Base-by-base conservation (phyloP, 2,888 invertebrate species). In the Drosophila yooni region DNA sequence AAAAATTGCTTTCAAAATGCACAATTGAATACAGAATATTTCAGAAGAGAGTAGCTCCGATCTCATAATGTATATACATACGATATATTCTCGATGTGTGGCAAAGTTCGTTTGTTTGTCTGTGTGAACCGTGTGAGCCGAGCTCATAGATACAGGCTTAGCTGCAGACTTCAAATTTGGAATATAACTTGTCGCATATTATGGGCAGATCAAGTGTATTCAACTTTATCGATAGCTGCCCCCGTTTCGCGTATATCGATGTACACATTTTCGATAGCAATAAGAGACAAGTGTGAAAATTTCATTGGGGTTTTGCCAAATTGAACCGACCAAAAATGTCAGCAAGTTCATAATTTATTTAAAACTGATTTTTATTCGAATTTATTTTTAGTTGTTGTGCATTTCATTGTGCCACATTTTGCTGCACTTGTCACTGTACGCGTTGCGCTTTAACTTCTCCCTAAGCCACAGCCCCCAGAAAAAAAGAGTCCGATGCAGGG, bases 371-470 rank as follows among this genome's bases (percentile, higher is more conserved):
- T 40, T n/a, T 40, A 40, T 29, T 31, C 11, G 33, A 33, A 33
- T 33, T 43, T 43, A 11, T 21, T 21, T 43, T 11, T 21, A 43
- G 11, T 43, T 46, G 46, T 7, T 7, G 13, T 52, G n/a, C 13
- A 25, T 31, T 33, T 21, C 27, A 51, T 6, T 40, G 46, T 36
- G 52, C 18, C n/a, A 2, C 40, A 40, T 36, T 29, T 27, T 25
- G 36, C 29, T 59, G 36, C 64, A 40, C 46, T 56, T 57, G 70
- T 15, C 66, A 74, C 67, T 72, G 74, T 60, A 13, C 36, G 21
- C 58, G 18, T 34, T 29, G 2, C 25, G 38, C 54, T 40, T 3
- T 21, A 10, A 4, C 29, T 46, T 13, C 15, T 15, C 21, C 46
- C 46, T 21, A 13, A 21, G 4, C 21, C 21, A 46, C 7, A 13